phyloP scores from a whole-genome alignment of 2,797 vertebrate species.

The Lepus townsendii region DNA sequence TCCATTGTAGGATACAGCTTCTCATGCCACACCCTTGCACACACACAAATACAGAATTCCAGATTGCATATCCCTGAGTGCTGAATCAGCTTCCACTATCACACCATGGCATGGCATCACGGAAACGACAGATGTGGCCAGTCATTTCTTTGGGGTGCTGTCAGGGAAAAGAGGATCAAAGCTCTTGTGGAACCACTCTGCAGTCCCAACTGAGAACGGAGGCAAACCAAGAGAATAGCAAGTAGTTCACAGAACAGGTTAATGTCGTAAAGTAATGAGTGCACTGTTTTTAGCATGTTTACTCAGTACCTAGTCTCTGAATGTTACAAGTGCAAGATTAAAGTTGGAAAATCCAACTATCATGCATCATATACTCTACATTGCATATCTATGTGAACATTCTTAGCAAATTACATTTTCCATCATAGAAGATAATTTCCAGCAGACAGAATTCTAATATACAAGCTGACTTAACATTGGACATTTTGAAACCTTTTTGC shows the following conservation, averaged over 20 bases:
- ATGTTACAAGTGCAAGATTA: too few species aligned
- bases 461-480: background rate
- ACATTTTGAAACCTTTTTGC: background rate
- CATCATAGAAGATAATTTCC: background rate
- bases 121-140: background rate
- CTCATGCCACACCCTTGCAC: too few species aligned
- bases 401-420: background rate
- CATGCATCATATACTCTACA: background rate
- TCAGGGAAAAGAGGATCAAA: background rate
- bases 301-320: background rate
- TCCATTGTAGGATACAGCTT: background rate
- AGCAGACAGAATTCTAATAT: background rate
- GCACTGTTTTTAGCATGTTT: background rate
- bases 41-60: background rate
- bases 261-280: too few species aligned
- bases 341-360: background rate
- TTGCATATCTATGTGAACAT: background rate
- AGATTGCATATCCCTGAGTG: too few species aligned
- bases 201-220: background rate
- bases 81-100: background rate
- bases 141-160: background rate
- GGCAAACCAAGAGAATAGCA: too few species aligned
- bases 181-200: background rate
- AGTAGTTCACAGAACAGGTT: background rate
- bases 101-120: background rate